Evolutionary conservation across 2,888 invertebrate genomes (phyloP), one percentile per base, ranked within the genome.

Genomic region (Tiliacea citrago): DNA sequence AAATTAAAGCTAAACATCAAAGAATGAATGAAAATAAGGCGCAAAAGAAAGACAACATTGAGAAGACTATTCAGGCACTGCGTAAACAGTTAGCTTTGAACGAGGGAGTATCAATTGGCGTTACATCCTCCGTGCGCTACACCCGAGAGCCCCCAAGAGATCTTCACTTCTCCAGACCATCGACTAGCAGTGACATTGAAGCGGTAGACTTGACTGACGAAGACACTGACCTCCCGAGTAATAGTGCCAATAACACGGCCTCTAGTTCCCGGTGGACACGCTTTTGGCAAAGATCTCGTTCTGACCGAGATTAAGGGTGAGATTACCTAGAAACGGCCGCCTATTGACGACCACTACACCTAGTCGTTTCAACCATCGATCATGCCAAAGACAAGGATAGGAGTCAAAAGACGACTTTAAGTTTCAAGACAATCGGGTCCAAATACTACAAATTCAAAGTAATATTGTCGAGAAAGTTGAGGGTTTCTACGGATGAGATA

Each of bases 31-130:
- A 66, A 49, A 24, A 57, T 29, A 73, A 39, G 24, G 42, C 49
- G 21, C 67, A 58, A 81, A 62, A 81, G 57, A 81, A 75, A 68
- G 13, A 42, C 0, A 57, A 81, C 21, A 57, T 74, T 49, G 74
- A 81, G 47, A 73, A 73, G 35, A 75, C 24, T 13, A 58, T 68
- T 47, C 47, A 67, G n/a, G 45, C 21, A 42, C 51, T 79, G 13
- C 51, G 10, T 58, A 53, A 65, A 53, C 42, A 57, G 7, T 21
- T 35, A 35, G 35, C 42, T 51, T 39, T 16, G 42, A 47, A 47
- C 21, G 57, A 62, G 12, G 57, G 13, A 47, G 77, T 13, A 47
- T 42, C 47, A n/a, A 29, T 35, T 21, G 42, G 29, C 8, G 49
- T 13, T 8, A 45, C 47, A 42, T 49, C 58, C 7, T 21, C 49